These are phyloP conservation scores for Hypomecis punctinalis DNA, from an alignment of 2,888 invertebrate species.

Conservation along the genomic window DNA sequence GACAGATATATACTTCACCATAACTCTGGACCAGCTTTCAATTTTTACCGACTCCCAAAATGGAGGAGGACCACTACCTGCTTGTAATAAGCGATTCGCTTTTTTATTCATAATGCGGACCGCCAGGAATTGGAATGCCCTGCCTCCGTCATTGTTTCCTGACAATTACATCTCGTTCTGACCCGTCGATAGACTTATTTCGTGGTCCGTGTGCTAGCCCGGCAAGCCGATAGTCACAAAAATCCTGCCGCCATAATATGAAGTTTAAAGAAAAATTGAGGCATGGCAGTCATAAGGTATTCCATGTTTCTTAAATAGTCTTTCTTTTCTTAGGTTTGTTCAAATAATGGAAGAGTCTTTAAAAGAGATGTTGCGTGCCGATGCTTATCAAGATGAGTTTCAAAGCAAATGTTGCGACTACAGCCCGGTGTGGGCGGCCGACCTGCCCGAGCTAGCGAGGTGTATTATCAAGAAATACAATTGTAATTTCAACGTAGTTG, in stretches of 20 bases:
- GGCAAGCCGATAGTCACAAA: background rate
- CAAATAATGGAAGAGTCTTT: conserved; percentile 78
- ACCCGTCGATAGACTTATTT: too few species aligned
- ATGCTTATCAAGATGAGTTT: conserved; percentile 43
- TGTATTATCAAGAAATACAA: conserved; percentile 63
- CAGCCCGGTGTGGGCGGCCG: conserved; percentile 64
- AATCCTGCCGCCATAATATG: too few species aligned
- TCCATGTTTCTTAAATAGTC: background rate
- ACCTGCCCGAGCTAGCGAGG: conserved; percentile 65
- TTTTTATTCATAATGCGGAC: too few species aligned
- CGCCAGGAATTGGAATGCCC: too few species aligned
- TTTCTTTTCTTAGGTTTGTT: conserved; percentile 47
- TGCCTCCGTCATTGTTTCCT: too few species aligned
- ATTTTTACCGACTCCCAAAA: too few species aligned
- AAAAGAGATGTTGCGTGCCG: conserved; percentile 60
- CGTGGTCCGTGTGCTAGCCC: background rate
- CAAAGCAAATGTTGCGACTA: conserved; percentile 41
- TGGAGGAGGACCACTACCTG: too few species aligned
- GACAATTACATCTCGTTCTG: too few species aligned
- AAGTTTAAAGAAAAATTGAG: too few species aligned
- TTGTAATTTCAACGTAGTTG: conserved; percentile 49
- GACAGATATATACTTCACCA: too few species aligned
- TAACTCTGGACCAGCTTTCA: too few species aligned
- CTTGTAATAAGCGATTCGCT: too few species aligned
- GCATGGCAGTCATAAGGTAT: background rate